Base-by-base conservation (phyloP, 2,888 invertebrate genomes). In the Metallyticus violacea region DNA sequence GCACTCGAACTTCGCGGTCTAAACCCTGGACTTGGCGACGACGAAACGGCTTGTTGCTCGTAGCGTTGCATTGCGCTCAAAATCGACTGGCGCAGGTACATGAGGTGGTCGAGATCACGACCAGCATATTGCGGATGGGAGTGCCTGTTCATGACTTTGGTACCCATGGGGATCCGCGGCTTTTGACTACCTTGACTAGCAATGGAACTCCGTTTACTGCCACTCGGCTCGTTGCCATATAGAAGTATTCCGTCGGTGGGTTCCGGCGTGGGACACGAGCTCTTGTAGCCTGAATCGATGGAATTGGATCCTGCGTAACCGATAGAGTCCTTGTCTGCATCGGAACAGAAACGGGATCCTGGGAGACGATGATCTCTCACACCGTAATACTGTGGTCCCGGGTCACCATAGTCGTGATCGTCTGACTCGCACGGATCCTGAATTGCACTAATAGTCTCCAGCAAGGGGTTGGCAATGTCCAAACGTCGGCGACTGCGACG, bases 281-380 rank as follows among this genome's bases (percentile, higher is more conserved):
- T 91, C 88, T 91, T 91, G 89, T 91, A 91, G 9, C 91, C 91
- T 77, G 90, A 90, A 88, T 91, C 91, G 25, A 91, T 89, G 26
- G 91, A 91, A 88, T 90, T 91, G 81, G 91, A 90, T 15, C 91
- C 91, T 1, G 91, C 90, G 87, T 91, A 91, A 15, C 90, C 91
- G 29, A 90, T 89, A 0, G 90, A 90, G 87, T 91, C 90, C 22
- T 89, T 89, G 77, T 91, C 90, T 22, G 88, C 89, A 84, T 90
- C 89, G n/a, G 86, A 82, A 80, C 79, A 85, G 76, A 86, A 85
- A 7, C 87, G 80, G 9, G 87, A 85, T 2, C 82, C 84, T 4
- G 85, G 79, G n/a, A 85, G 62, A 5, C 87, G 87, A 28, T 85
- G 86, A 1, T 88, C 88, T 28, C 87, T 85, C n/a, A 79, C 85